Evolutionary conservation across 1,140 invertebrate species (phyloP), one percentile per base, ranked within the genome.

Genomic region (Pseudomyrmex pallidus): DNA sequence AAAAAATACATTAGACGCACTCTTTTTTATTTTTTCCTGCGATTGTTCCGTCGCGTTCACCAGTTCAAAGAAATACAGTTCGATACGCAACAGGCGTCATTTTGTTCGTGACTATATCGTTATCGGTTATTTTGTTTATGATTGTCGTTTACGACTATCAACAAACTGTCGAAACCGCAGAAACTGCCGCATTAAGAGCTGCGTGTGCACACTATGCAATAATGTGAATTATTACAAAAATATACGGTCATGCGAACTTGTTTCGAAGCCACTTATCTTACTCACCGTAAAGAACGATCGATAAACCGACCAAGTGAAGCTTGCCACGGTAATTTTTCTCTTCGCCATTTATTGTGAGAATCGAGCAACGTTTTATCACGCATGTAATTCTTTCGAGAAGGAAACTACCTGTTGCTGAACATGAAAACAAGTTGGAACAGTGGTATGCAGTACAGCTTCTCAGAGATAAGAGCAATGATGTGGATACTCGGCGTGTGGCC

Each of bases 401-500:
- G 4, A 4, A 66, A 54, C n/a, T 56, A 48, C 8, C 4, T 4
- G 5, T 54, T n/a, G 57, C 15, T 1, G 12, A 20, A 2, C 13
- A 78, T 68, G 8, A 56, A 68, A 13, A 48, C 25, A 67, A 56
- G 44, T 44, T 78, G 74, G 74, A 78, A 78, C 52, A 68, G 25
- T 9, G 74, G 54, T 7, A 78, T 78, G 62, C 62, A 78, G 0
- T 78, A 78, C 56, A 62, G 74, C 2, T 78, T 78, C 17, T 56
- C 54, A 2, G 13, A 50, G 25, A 57, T 67, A 56, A 78, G 74
- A 9, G n/a, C 1, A 5, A 46, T 48, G 15, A 68, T 78, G 74
- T 68, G 50, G 50, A 54, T 78, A 56, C 50, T 78, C 20, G 74
- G 63, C 46, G 35, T 67, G 20, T 78, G 74, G 74, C 74, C 74